Evolutionary conservation across 2,113 vertebrate genomes (phyloP), one percentile per base, ranked within the genome.

Genomic region (Illadopsis cleaveri): DNA sequence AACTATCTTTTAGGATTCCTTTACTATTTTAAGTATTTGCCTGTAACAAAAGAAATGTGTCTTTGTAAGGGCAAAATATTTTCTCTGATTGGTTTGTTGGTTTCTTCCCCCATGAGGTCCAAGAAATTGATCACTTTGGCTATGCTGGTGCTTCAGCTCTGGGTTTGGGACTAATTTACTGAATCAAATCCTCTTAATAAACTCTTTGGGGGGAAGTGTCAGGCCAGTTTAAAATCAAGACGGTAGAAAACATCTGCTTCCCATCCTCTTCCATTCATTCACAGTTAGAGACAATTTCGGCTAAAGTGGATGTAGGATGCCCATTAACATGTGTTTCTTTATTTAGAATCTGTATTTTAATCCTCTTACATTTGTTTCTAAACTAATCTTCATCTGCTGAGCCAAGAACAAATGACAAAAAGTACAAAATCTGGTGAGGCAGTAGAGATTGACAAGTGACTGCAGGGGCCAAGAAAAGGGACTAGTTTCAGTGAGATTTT

Each of bases 281-380:
- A 64, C 77, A 2, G 0, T 84, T 82, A 81, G 14, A 89, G 65
- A 91, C 65, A 84, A 82, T 94, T 91, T 84, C 87, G 83, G 69
- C 69, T 72, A 79, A 94, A 97, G n/a, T 60, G 60, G 80, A 65
- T 86, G 83, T 91, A 95, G 48, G 73, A 71, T 84, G 51, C 33
- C 83, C 48, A 92, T 94, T 96, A 94, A 79, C 86, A 86, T 82
- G 27, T 1, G 2, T 76, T 94, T 37, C 95, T 95, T 91, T 81
- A 93, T 95, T 92, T 94, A 92, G 93, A 73, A 48, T 75, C 44
- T 89, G n/a, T 76, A 71, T 94, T 94, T 95, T 75, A 92, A 60
- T 93, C 51, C 65, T 86, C 54, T 95, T 80, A 71, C 53, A 68
- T 89, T 95, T 95, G 47, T 86, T 96, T 93, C 94, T 84, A 90